A percentile compares a stretch with the other conserved stretches of the same genome.
phyloP scores from a whole-genome alignment of 2,797 vertebrate genomes.

The Siniperca scherzeri region DNA sequence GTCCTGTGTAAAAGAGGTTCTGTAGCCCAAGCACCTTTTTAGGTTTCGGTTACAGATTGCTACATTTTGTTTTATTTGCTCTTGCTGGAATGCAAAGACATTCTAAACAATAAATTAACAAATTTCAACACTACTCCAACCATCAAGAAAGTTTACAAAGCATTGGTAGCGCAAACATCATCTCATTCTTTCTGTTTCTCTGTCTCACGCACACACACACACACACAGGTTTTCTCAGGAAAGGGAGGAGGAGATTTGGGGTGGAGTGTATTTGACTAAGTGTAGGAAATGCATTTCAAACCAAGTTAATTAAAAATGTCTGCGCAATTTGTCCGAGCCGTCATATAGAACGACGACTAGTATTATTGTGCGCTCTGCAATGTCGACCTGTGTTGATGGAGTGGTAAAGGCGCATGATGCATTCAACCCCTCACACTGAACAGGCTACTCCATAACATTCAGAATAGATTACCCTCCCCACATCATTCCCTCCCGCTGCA shows the following conservation, averaged over 20 bases:
- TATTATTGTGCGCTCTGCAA: slow-evolving; percentile 62
- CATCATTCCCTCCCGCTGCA: slow-evolving; percentile 52
- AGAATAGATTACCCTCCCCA: slow-evolving; percentile 67
- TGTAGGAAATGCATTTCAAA: slow-evolving; percentile 73
- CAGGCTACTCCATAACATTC: slow-evolving; percentile 86
- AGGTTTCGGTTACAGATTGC: slow-evolving; percentile 82
- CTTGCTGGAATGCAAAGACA: slow-evolving; percentile 82
- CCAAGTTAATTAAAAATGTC: slow-evolving; percentile 73
- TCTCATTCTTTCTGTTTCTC: slow-evolving; percentile 56
- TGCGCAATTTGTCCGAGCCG: slow-evolving; percentile 44
- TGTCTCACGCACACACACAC: slow-evolving; percentile 36
- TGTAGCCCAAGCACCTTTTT: slow-evolving; percentile 73
- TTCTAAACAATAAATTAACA: slow-evolving; percentile 86
- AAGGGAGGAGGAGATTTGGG: slow-evolving; percentile 61
- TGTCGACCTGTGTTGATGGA: slow-evolving; percentile 78
- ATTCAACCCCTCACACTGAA: slow-evolving; percentile 81
- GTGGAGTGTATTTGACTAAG: slow-evolving; percentile 67
- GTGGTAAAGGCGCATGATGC: slow-evolving; percentile 77
- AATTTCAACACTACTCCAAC: slow-evolving; percentile 77
- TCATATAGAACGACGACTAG: slow-evolving; percentile 23
- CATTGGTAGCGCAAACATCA: slow-evolving; percentile 75
- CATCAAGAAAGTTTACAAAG: slow-evolving; percentile 81
- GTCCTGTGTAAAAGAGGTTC: slow-evolving; percentile 79
- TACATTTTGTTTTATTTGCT: slow-evolving; percentile 84
- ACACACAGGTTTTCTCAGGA: slow-evolving; percentile 63